Base-by-base conservation (phyloP, 53 echinoderm and acorn worm species). In the Crossaster papposus region DNA sequence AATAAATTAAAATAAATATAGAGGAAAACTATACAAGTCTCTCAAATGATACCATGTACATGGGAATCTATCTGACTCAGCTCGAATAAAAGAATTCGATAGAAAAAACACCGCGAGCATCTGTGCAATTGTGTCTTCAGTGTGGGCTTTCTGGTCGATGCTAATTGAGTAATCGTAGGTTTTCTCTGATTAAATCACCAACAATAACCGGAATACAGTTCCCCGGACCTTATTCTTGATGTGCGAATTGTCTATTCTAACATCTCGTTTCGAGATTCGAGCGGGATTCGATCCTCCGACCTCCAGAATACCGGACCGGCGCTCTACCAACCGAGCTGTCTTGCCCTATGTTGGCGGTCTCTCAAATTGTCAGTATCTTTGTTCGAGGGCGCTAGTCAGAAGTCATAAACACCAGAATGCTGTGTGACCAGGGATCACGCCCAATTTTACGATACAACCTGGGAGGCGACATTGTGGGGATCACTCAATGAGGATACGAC, bases 51-150 rank as follows among this genome's bases (percentile, higher is more conserved):
- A 68, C n/a, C 26, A 26, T n/a, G n/a, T 26, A 3, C 24, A 28
- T 68, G 2, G 24, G n/a, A 68, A 68, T 24, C 68, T 26, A 2
- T 18, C 34, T 33, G 22, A 34, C 34, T 33, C 33, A 34, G 35
- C 28, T 44, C 22, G 44, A 51, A 78, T 51, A 51, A 44, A n/a
- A n/a, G 23, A 38, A 35, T 51, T 78, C 78, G 74, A 81, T 81
- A 22, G 20, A 22, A 8, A 20, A 31, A 79, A 54, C 54, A 26
- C 14, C 23, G 18, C 4, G 28, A 68, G 68, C 20, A 5, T 54
- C 55, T 34, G 18, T 23, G 28, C 23, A 28, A 2, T 80, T 20
- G 14, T 10, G 30, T 62, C 20, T 4, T 58, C 22, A 80, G 58
- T 54, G 31, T 7, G 36, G 22, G 28, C 50, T 36, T 1, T 50